Evolutionary conservation across 2,888 invertebrate genomes (phyloP).

Genomic region (Tetheella fluctuosa): DNA sequence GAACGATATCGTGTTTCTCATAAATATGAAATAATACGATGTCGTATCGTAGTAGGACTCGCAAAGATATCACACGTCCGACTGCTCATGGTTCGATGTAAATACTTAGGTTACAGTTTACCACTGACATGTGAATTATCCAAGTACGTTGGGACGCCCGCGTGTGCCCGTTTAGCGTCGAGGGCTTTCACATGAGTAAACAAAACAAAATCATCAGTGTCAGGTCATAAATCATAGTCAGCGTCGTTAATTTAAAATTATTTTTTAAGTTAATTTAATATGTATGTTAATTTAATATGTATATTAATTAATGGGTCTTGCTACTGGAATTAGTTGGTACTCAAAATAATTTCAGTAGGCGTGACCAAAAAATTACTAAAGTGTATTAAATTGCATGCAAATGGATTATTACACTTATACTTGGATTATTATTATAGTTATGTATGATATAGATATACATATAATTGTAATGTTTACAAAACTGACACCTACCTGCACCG

Average conservation of each 20-base stretch:
- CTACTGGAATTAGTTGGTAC: too few relatives aligned
- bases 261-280: background rate
- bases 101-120: constrained; percentile 45
- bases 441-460: too few relatives aligned
- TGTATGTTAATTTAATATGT: background rate
- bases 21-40: background rate
- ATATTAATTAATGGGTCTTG: background rate
- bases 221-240: background rate
- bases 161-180: background rate
- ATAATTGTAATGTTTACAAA: background rate
- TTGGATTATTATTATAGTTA: background rate
- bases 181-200: constrained; percentile 11
- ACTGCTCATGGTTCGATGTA: constrained; percentile 29
- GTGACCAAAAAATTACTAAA: too few relatives aligned
- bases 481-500: background rate
- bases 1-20: background rate
- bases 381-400: too few relatives aligned
- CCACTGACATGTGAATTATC: constrained; percentile 49
- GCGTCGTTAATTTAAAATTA: background rate
- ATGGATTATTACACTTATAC: too few relatives aligned
- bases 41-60: background rate
- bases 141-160: constrained; percentile 33
- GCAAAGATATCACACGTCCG: constrained; percentile 18
- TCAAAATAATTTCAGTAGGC: too few relatives aligned
- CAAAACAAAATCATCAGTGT: background rate